These are phyloP conservation scores for Oryzias sinensis DNA, from an alignment of 2,797 vertebrate species.

Conservation along the genomic window DNA sequence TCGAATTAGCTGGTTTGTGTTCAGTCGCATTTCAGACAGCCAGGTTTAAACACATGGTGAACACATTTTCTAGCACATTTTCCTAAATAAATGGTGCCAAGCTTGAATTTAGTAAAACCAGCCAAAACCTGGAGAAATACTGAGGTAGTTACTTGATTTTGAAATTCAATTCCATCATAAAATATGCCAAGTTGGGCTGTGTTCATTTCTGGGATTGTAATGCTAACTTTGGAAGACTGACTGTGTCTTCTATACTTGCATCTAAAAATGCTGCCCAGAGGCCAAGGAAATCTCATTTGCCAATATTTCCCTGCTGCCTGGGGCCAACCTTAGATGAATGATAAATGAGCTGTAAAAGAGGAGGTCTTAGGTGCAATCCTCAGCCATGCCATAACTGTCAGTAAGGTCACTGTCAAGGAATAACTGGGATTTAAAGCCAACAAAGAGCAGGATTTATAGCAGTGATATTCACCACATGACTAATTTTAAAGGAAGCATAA, in stretches of 20 bases:
- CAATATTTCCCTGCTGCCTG: slow-evolving; percentile 50
- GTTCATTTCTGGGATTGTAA: slow-evolving; percentile 57
- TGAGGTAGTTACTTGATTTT: neutral
- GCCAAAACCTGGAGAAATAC: neutral
- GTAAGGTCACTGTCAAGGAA: slow-evolving; percentile 22
- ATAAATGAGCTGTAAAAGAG: slow-evolving; percentile 58
- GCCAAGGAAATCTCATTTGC: slow-evolving; percentile 63
- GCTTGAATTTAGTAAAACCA: no score
- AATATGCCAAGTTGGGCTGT: slow-evolving; percentile 29
- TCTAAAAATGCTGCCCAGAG: slow-evolving; percentile 46
- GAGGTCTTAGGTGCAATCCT: slow-evolving; percentile 44
- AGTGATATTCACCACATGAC: neutral
- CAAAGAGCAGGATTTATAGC: slow-evolving; percentile 12
- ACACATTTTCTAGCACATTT: no score
- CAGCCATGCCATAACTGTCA: slow-evolving; percentile 39
- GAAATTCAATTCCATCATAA: slow-evolving; percentile 22
- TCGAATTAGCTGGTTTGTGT: no score
- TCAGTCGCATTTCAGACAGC: no score
- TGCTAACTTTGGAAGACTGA: slow-evolving; percentile 36
- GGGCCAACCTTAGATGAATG: slow-evolving; percentile 56
- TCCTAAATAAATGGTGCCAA: no score
- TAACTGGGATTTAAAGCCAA: slow-evolving; percentile 22
- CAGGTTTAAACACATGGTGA: no score
- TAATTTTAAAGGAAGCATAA: neutral
- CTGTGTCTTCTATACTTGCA: slow-evolving; percentile 38